A percentile compares a stretch with the other conserved stretches of the same genome.
These are phyloP conservation scores for Intellagama lesueurii DNA, from an alignment of 2,797 vertebrate genomes.

Conservation along the genomic window DNA sequence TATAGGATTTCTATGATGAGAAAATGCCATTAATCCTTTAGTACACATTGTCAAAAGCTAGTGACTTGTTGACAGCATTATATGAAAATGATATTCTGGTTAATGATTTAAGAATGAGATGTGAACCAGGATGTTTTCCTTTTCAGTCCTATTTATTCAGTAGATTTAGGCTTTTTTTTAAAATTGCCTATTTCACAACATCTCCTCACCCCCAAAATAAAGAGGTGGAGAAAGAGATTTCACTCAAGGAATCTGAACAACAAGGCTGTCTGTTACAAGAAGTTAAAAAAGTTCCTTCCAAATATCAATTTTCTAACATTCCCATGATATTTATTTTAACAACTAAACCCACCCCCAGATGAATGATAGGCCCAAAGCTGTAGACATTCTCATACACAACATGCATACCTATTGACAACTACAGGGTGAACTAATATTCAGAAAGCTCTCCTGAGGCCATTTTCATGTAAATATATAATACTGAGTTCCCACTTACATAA, in stretches of 20 bases:
- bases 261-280: background rate
- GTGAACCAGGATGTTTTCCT: conserved; percentile 27
- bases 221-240: background rate
- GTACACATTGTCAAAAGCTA: background rate
- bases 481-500: background rate
- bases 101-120: background rate
- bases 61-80: background rate
- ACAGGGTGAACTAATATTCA: background rate
- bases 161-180: background rate
- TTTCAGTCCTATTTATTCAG: conserved; percentile 9
- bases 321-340: background rate
- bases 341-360: background rate
- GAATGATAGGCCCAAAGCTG: background rate
- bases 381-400: background rate
- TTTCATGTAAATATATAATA: background rate
- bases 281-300: background rate
- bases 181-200: background rate
- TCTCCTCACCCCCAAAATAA: background rate
- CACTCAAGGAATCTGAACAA: background rate
- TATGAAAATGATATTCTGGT: conserved; percentile 5
- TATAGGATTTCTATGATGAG: background rate
- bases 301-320: background rate
- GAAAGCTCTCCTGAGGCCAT: background rate
- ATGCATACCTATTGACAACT: background rate
- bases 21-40: conserved; percentile 1